Conservation (phyloP, 2,797 vertebrate genomes). For the Scarus forsteni region DNA sequence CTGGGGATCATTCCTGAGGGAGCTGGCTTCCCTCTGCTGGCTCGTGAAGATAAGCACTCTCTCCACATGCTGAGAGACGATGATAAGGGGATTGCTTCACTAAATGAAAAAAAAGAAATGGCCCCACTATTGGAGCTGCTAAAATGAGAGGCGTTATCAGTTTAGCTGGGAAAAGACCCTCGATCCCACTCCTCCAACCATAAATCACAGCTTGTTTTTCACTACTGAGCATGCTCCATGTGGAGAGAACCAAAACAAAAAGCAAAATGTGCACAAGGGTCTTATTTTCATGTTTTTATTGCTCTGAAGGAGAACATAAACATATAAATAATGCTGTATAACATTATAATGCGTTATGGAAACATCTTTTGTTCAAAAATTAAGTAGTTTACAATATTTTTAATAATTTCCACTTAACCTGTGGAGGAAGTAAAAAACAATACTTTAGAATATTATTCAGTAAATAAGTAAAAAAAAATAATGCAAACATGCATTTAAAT, state of each 20-base stretch:
- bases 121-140: slow-evolving; percentile 75
- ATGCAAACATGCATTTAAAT: background rate
- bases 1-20: slow-evolving; percentile 84
- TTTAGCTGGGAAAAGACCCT: slow-evolving; percentile 72
- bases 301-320: slow-evolving; percentile 6
- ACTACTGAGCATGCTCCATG: slow-evolving; percentile 42
- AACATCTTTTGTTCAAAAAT: too few species aligned
- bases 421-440: background rate
- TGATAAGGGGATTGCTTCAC: slow-evolving; percentile 91
- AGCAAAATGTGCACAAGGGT: slow-evolving; percentile 25
- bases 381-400: background rate
- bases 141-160: slow-evolving; percentile 80
- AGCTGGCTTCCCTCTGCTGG: slow-evolving; percentile 90
- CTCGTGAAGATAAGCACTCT: slow-evolving; percentile 91
- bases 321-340: background rate
- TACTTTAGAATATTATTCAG: background rate
- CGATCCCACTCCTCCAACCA: slow-evolving; percentile 56
- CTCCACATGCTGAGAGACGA: slow-evolving; percentile 90
- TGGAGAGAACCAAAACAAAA: slow-evolving; percentile 14
- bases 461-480: background rate
- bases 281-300: slow-evolving; percentile 27
- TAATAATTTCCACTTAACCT: background rate
- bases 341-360: background rate
- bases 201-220: slow-evolving; percentile 68
- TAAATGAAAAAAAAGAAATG: slow-evolving; percentile 76